A percentile compares a stretch with the other conserved stretches of the same genome.
These are phyloP conservation scores for Spodoptera exigua DNA, from an alignment of 2,888 invertebrate genomes.

Conservation along the genomic window DNA sequence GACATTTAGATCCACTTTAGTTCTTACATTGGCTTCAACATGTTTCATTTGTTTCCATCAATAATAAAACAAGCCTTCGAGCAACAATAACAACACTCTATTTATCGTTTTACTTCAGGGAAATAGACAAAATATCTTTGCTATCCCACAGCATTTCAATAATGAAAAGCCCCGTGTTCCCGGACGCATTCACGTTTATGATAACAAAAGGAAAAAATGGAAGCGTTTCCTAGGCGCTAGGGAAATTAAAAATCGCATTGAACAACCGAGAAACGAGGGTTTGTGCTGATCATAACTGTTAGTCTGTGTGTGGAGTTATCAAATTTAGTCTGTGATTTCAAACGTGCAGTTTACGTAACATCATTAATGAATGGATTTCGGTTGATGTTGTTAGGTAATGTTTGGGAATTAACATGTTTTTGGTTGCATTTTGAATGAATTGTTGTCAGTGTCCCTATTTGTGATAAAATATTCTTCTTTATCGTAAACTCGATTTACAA, in stretches of 20 bases:
- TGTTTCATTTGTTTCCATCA: not conserved
- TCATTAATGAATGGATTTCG: not conserved
- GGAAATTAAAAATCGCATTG: conserved; percentile 62
- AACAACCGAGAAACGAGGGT: conserved; percentile 31
- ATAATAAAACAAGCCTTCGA: not conserved
- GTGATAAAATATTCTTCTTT: too few species aligned
- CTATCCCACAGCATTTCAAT: conserved; percentile 37
- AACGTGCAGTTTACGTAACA: conserved; percentile 6
- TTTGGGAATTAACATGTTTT: too few species aligned
- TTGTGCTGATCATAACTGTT: conserved; percentile 33
- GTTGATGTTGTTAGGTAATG: not conserved
- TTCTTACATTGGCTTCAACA: too few species aligned
- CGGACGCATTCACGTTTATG: conserved; percentile 47
- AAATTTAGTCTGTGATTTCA: conserved; percentile 16
- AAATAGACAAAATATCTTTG: conserved; percentile 36
- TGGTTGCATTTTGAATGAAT: too few species aligned
- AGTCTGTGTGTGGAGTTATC: conserved; percentile 17
- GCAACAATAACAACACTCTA: not conserved
- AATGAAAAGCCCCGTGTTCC: conserved; percentile 45
- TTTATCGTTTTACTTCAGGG: conserved; percentile 6
- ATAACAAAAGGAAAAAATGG: conserved; percentile 52
- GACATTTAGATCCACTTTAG: too few species aligned
- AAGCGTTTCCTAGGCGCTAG: conserved; percentile 50
- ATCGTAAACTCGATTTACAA: too few species aligned
- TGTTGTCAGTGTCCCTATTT: too few species aligned